phyloP scores from a whole-genome alignment of 2,113 vertebrate species.

The Dolichotis patagonum region DNA sequence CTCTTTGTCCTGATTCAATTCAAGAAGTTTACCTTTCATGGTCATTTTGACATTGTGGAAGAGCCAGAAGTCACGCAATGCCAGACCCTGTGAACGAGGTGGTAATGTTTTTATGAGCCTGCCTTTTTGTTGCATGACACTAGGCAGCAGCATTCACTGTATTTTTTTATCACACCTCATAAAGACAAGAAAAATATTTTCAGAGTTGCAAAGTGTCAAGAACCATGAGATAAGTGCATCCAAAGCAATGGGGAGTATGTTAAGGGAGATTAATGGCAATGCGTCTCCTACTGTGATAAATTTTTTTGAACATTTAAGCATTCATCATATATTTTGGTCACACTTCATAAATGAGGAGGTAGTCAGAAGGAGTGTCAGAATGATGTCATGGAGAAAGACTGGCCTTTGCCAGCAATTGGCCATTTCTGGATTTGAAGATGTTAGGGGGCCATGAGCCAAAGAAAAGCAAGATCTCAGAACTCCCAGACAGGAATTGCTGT shows the following conservation, averaged over 20 bases:
- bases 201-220: background rate
- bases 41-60: background rate
- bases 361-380: background rate
- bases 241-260: background rate
- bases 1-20: background rate
- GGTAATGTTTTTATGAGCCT: background rate
- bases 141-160: background rate
- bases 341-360: background rate
- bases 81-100: background rate
- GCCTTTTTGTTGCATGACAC: background rate
- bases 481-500: background rate
- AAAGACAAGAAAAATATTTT: background rate
- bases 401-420: no score
- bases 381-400: background rate
- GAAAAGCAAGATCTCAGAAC: background rate
- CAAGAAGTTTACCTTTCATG: background rate
- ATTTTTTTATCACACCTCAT: background rate
- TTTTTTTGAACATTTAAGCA: background rate
- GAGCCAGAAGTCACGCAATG: background rate
- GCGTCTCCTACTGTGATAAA: background rate
- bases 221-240: background rate
- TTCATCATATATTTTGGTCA: background rate
- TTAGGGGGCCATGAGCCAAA: slow-evolving; percentile 4
- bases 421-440: slow-evolving; percentile 1
- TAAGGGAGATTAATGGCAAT: background rate